Evolutionary conservation across 1,140 invertebrate species (phyloP), one percentile per base, ranked within the genome.

Genomic region (Lasaia peninsularis): DNA sequence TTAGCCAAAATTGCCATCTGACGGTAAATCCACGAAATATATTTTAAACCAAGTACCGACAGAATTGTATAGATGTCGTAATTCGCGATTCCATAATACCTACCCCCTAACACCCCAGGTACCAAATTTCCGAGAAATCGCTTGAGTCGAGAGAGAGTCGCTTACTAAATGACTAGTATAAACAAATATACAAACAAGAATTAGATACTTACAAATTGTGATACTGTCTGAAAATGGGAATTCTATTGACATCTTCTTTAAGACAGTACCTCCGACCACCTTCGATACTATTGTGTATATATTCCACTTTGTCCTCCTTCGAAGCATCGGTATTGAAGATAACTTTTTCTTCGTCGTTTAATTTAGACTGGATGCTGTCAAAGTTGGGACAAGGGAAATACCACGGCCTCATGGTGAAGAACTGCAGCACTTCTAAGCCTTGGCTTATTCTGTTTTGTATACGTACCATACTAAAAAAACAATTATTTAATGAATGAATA

Each of bases 361-460:
- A 77, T 10, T 90, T 82, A 1, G 88, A 69, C 62, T 90, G 83
- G 2, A 96, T 76, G 69, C 90, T 71, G 48, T 86, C 78, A 56
- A 69, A 89, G 31, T 88, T 89, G 0, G 81, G 69, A 49, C 83
- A 88, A 1, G 84, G 80, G 74, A 95, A 95, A 16, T 79, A 79
- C 94, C 94, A 95, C 50, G 93, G 88, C 21, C 92, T 88, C 63
- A 91, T 93, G 0, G 94, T 95, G 77, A 95, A 96, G 70, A 92
- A 95, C 71, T 95, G 92, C 14, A 95, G 80, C 0, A 92, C 85
- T 53, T 91, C 76, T 32, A 91, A 67, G 1, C 91, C 91, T 54
- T 89, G 78, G 28, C 73, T 84, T 31, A 92, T 90, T 52, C 86
- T 75, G 14, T 89, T 83, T 62, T 92, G 91, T 10, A 92, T 80